These are phyloP conservation scores for Dendrocincla tyrannina DNA, from an alignment of 2,797 vertebrate species.

Conservation along the genomic window DNA sequence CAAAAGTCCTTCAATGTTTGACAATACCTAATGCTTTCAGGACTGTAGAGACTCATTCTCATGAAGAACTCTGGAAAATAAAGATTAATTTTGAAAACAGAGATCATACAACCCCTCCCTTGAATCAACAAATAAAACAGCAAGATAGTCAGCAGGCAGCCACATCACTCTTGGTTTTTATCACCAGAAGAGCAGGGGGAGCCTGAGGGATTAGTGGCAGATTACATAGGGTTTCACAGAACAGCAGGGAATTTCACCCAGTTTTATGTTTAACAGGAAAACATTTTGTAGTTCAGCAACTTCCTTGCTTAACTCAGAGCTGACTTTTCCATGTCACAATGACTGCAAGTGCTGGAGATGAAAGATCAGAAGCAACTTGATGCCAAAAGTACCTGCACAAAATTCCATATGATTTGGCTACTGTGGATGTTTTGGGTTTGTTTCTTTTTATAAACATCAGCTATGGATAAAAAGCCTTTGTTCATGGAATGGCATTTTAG, in stretches of 20 bases:
- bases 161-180: constrained; percentile 8
- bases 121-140: not conserved
- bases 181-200: constrained; percentile 36
- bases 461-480: not conserved
- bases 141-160: not conserved
- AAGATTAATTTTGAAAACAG: not conserved
- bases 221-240: not conserved
- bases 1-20: not conserved
- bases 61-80: not conserved
- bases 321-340: not conserved
- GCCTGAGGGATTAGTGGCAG: not conserved
- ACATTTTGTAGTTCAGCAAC: not conserved
- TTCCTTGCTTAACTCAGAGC: not conserved
- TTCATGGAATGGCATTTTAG: not conserved
- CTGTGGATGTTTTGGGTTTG: not conserved
- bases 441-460: not conserved
- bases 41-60: not conserved
- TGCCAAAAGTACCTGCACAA: not conserved
- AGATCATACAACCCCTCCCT: not conserved
- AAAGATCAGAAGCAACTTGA: not conserved
- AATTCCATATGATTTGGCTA: rapidly evolving
- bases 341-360: not conserved
- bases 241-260: not conserved
- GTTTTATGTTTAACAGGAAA: not conserved
- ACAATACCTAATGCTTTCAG: not conserved